Evolutionary conservation across 2,888 invertebrate genomes (phyloP).

Genomic region (Ormyrus labotus): DNA sequence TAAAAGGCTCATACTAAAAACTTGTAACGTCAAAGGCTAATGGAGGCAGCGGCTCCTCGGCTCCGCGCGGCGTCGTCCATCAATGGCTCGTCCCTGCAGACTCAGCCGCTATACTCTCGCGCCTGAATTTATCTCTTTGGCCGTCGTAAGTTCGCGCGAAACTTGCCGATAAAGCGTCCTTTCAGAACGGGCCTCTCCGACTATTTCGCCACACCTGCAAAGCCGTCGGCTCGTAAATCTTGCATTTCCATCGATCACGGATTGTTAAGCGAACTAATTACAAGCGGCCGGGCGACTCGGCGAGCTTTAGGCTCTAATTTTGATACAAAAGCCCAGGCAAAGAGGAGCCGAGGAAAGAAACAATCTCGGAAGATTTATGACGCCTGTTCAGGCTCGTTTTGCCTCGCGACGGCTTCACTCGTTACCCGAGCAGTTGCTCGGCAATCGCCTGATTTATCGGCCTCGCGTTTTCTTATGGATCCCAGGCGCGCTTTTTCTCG

Average conservation of each 20-base stretch:
- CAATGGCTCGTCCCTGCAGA: slow-evolving; percentile 30
- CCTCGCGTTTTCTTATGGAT: slow-evolving; percentile 54
- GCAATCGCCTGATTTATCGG: slow-evolving; percentile 54
- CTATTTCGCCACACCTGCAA: neutral
- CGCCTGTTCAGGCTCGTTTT: slow-evolving; percentile 62
- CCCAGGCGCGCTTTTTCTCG: slow-evolving; percentile 15
- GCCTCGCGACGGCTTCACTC: slow-evolving; percentile 43
- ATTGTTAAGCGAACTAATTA: slow-evolving; percentile 51
- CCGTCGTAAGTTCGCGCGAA: slow-evolving; percentile 17
- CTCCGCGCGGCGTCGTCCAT: slow-evolving; percentile 21
- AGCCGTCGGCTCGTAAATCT: slow-evolving; percentile 44
- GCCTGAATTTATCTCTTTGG: slow-evolving; percentile 38
- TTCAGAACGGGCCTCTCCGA: neutral
- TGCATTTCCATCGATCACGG: slow-evolving; percentile 53
- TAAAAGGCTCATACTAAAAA: too few relatives aligned
- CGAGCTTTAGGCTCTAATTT: slow-evolving; percentile 38
- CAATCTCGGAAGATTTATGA: slow-evolving; percentile 60
- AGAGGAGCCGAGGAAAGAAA: slow-evolving; percentile 30
- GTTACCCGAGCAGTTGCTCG: slow-evolving; percentile 41
- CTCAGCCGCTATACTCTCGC: slow-evolving; percentile 2
- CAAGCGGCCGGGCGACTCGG: neutral
- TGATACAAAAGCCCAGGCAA: slow-evolving; percentile 33
- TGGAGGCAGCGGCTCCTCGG: neutral
- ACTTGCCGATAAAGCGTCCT: slow-evolving; percentile 43
- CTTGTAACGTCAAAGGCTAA: too few relatives aligned